Base-by-base conservation (phyloP, 2,888 invertebrate species). In the Peribatodes rhomboidaria region DNA sequence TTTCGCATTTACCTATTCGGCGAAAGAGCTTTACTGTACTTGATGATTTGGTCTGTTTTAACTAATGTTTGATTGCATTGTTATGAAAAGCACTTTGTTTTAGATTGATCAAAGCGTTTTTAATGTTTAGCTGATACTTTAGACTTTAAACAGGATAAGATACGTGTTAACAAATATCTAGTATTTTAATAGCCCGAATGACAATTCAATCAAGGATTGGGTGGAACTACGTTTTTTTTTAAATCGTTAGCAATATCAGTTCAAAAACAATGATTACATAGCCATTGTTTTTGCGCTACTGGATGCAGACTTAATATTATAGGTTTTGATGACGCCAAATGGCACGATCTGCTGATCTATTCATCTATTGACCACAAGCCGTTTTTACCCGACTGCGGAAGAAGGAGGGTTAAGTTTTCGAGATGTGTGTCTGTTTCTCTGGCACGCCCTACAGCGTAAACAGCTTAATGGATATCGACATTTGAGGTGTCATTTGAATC, bases 1-100 rank as follows among this genome's bases (percentile, higher is more conserved):
- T 65, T 70, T 73, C 68, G 69, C 55, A 52, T 60, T 52, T 57
- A 33, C 69, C 59, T 64, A 66, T 60, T 65, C 50, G 66, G 2
- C 44, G 67, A 70, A 61, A 67, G 65, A 67, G 55, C 44, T 53
- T 20, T 54, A 14, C 69, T 60, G 31, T 54, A 14, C 69, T 60
- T 64, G 60, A 56, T 68, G 44, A 54, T 61, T 56, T 22, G 54
- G 18, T 67, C 65, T 57, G 61, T 39, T 61, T 66, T 61, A 58
- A 61, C 55, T 57, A 65, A 61, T 60, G 55, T 63, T 59, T 60
- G 56, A 64, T 68, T 54, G 59, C 44, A 54, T 37, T 62, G 65
- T 68, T 70, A 57, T 68, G 65, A 66, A 63, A 64, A 47, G 52
- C 63, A 63, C 67, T 67, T 63, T 57, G 60, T 57, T 53, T 47